Conservation (phyloP, 2,113 vertebrate genomes). For the Actinemys pallida region DNA sequence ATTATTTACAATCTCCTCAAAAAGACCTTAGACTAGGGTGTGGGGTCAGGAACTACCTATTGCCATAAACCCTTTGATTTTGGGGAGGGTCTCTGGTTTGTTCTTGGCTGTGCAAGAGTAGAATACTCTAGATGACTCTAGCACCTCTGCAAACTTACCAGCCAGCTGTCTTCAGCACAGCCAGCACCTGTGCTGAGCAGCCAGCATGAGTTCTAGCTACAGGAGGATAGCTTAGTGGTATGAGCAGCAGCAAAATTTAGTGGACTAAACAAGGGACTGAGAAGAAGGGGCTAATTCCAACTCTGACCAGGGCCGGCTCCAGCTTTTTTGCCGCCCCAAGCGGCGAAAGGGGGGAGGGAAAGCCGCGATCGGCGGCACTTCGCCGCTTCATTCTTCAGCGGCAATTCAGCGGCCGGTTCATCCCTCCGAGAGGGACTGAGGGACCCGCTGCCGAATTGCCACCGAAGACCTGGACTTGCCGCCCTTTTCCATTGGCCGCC, state of each 20-base stretch:
- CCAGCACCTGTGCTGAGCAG: no score
- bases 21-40: not conserved
- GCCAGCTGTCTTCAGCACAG: no score
- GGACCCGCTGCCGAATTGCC: no score
- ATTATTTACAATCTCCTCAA: not conserved
- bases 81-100: not conserved
- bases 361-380: no score
- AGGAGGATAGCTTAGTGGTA: not conserved
- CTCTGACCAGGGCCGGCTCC: no score
- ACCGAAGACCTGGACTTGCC: no score
- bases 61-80: accelerated
- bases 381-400: no score
- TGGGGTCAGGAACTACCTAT: not conserved
- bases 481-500: no score
- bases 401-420: no score
- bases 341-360: no score
- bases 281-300: not conserved
- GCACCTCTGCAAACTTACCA: not conserved
- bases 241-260: not conserved
- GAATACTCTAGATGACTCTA: accelerated
- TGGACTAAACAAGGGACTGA: not conserved
- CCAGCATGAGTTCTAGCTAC: not conserved
- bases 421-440: no score
- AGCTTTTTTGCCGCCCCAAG: no score
- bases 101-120: accelerated